Base-by-base conservation (phyloP, 2,888 invertebrate species). In the Halictus quadricinctus region DNA sequence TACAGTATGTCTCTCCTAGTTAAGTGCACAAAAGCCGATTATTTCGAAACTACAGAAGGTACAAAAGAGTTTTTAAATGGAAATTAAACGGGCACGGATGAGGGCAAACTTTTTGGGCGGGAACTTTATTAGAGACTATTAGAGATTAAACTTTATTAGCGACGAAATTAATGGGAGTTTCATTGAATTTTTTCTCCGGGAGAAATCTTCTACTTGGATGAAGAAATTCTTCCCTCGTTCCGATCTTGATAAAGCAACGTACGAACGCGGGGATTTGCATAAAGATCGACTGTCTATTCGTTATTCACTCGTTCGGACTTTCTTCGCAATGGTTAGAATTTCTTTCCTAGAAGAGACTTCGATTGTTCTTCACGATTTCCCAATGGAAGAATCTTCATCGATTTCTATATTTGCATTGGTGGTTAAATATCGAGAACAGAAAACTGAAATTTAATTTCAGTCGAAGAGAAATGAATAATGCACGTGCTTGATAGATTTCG, bases 131-230 rank as follows among this genome's bases (percentile, higher is more conserved):
- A 29, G 64, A 29, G 64, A 64, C 29, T 15, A 64, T 29, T 29
- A 15, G 29, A 64, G 64, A 64, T 64, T 64, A 64, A 64, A 64
- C 29, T 64, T 64, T 29, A 64, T 29, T 29, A 64, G 64, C 64
- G 64, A 29, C 64, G 15, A 29, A 64, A 64, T 64, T 64, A 64
- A 64, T 29, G 29, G 64, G 29, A 64, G 64, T 29, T 29, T 15
- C 64, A 64, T 29, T 25, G 64, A 64, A 64, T 64, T 29, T 64
- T 13, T n/a, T 15, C 13, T 13, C 29, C 12, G 15, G 29, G 1
- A 15, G 64, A 29, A 13, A 25, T 64, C 13, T 15, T 64, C 60
- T 64, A 2, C 13, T 6, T 6, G 4, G 60, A 25, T 3, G 60
- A 29, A 64, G 64, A 29, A 12, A 29, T 29, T 29, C 64, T 25